These are phyloP conservation scores for Galagoides demidoff DNA, from an alignment of 2,797 vertebrate species.

Conservation along the genomic window DNA sequence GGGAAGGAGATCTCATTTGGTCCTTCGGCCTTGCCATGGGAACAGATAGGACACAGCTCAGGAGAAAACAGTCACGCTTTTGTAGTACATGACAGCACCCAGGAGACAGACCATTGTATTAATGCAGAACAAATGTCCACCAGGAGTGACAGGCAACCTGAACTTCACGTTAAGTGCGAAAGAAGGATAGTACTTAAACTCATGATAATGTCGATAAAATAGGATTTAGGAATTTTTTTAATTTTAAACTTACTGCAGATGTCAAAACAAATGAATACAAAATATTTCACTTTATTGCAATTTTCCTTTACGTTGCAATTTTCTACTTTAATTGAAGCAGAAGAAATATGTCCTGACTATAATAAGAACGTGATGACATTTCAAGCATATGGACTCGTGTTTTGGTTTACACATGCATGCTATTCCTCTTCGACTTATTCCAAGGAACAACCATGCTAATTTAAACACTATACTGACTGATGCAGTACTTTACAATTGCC, in stretches of 20 bases:
- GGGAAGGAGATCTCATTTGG: neutral
- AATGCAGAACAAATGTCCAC: neutral
- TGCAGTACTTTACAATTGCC: neutral
- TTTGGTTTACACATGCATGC: neutral
- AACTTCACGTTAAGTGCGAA: neutral
- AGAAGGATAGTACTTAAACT: neutral
- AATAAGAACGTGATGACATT: neutral
- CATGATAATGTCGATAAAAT: neutral
- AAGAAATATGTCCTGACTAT: neutral
- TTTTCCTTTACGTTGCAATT: slow-evolving; percentile 35
- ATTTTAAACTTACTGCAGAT: slow-evolving; percentile 17
- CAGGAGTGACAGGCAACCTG: neutral
- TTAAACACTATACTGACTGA: neutral
- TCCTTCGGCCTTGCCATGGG: neutral
- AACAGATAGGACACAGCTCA: neutral
- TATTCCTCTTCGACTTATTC: neutral
- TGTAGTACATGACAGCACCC: neutral
- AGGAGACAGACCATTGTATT: neutral
- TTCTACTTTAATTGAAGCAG: slow-evolving; percentile 7
- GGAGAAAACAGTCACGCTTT: neutral
- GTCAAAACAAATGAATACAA: neutral
- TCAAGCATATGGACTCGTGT: neutral
- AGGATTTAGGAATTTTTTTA: slow-evolving; percentile 8
- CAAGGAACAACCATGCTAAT: neutral
- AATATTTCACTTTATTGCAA: neutral